A percentile compares a stretch with the other conserved stretches of the same genome.
These are phyloP conservation scores for Hystrix cristata DNA, from an alignment of 2,113 vertebrate species.

Conservation along the genomic window DNA sequence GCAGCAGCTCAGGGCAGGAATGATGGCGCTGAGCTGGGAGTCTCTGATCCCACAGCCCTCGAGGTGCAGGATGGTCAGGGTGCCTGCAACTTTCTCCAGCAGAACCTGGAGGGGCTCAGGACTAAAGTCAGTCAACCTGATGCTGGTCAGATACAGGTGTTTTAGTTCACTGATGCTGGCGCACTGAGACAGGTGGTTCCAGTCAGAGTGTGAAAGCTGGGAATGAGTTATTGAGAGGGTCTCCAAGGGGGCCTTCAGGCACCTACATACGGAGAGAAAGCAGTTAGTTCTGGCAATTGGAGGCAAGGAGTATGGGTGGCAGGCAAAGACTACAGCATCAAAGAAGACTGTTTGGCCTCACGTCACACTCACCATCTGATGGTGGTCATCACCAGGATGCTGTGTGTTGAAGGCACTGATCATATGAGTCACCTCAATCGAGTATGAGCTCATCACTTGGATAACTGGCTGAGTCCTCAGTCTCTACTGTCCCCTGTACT, in stretches of 20 bases:
- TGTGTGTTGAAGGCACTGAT: too few species aligned
- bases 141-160: not conserved
- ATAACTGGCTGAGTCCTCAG: too few species aligned
- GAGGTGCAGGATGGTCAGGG: not conserved
- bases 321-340: too few species aligned
- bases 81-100: not conserved
- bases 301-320: too few species aligned
- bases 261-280: too few species aligned
- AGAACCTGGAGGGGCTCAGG: not conserved
- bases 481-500: too few species aligned
- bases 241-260: not conserved
- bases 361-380: too few species aligned
- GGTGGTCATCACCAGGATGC: too few species aligned
- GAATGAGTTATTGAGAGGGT: not conserved
- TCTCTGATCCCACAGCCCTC: not conserved
- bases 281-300: too few species aligned
- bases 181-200: not conserved
- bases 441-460: too few species aligned
- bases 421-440: too few species aligned
- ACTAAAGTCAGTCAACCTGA: not conserved
- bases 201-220: not conserved
- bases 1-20: conserved; percentile 10
- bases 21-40: not conserved
- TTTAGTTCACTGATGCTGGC: not conserved
- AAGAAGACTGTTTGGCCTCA: too few species aligned